These are phyloP conservation scores for Xestoiulus laeticollis DNA, from an alignment of 2,888 invertebrate species.

Conservation along the genomic window DNA sequence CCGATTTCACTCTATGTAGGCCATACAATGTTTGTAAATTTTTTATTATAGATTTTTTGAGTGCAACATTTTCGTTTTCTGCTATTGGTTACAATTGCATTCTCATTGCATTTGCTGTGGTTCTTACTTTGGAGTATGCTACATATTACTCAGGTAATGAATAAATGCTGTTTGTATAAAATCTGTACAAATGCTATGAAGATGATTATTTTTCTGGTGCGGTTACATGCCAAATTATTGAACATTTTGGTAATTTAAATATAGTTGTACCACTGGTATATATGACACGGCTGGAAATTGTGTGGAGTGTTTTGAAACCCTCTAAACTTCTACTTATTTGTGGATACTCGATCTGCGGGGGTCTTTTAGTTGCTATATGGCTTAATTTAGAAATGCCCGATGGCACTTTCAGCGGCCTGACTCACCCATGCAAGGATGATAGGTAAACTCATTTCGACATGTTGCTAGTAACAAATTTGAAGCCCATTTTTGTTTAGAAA, in stretches of 20 bases:
- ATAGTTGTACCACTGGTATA: neutral
- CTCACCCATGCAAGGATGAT: neutral
- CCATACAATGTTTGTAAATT: neutral
- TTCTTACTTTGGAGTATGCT: neutral
- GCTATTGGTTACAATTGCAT: constrained; percentile 17
- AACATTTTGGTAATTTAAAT: neutral
- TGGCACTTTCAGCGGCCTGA: neutral
- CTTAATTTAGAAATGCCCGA: neutral
- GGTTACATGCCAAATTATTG: neutral
- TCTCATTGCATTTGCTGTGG: neutral
- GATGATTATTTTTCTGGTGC: neutral
- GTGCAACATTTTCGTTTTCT: neutral
- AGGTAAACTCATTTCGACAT: neutral
- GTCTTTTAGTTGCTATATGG: constrained; percentile 3
- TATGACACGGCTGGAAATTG: constrained; percentile 35
- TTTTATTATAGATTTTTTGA: neutral
- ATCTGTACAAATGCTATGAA: neutral
- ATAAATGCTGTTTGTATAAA: no score
- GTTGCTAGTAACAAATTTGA: neutral
- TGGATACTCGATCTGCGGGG: neutral
- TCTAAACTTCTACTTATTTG: neutral
- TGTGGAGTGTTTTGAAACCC: constrained; percentile 32
- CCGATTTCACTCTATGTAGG: neutral
- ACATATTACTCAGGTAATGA: neutral
- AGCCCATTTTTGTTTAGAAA: neutral